Base-by-base conservation (phyloP, 2,113 vertebrate species). In the Shinisaurus crocodilurus region DNA sequence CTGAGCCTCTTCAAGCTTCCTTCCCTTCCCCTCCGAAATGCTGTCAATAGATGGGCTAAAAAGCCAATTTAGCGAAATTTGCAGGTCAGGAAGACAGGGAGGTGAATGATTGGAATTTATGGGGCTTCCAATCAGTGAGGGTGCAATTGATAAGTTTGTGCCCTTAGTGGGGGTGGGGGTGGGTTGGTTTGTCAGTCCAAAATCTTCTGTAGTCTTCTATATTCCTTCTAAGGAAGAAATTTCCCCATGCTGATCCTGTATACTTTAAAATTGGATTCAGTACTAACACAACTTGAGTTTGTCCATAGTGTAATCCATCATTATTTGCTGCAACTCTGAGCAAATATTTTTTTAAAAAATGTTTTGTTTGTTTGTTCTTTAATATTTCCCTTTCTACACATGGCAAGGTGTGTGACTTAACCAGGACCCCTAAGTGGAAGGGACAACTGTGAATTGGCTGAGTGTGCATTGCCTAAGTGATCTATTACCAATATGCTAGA, bases 401-500 rank as follows among this genome's bases (percentile, higher is more conserved):
- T 50, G 15, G n/a, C 25, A 12, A 43, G 65, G n/a, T n/a, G 20
- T 60, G n/a, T 43, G 18, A 32, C 48, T 90, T 50, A 72, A 34
- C 32, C 32, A 8, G 32, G 75, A 86, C 70, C 54, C 23, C 18
- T 86, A 90, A 90, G 50, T 86, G 48, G 65, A 70, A 70, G 67
- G 65, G 84, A 86, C 84, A 86, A 72, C 48, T 57, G 48, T n/a
- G 67, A 86, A 81, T 72, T 70, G 74, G 27, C 25, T 13, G 48
- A 43, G 25, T 43, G n/a, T 43, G n/a, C 27, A 79, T 43, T 67
- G 25, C n/a, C 75, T 86, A 81, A 86, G n/a, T 90, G 29, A 60
- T 86, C 75, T 80, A 86, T 81, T 86, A 81, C 29, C 75, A 86
- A n/a, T 27, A 23, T 57, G 40, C 83, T 60, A 16, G 45, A 81